Percentiles rank a stretch among this genome's conserved stretches.
phyloP scores from a whole-genome alignment of 2,888 invertebrate genomes.

The Tenthredo distinguenda region DNA sequence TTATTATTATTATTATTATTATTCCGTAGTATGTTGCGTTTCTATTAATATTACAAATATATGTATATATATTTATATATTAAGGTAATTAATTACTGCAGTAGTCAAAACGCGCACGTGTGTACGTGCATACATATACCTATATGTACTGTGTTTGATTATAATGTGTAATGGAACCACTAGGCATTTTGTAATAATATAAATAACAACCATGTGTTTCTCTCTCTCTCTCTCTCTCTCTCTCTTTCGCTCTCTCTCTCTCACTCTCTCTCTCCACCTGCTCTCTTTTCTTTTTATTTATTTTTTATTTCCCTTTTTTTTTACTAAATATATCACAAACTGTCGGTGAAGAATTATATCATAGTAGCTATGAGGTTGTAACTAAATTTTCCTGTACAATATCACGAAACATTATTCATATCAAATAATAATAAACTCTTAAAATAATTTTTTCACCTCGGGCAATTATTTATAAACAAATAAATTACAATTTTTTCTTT shows the following conservation, averaged over 20 bases:
- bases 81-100: not conserved
- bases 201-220: conserved; percentile 51
- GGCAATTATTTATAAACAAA: not conserved
- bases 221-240: not conserved
- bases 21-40: not conserved
- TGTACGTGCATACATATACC: not conserved
- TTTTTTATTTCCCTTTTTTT: conserved; percentile 60
- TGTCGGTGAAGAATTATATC: conserved; percentile 66
- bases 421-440: not conserved
- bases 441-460: not conserved
- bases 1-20: not conserved
- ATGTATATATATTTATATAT: not conserved
- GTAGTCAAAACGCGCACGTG: not conserved
- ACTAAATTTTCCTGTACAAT: not conserved
- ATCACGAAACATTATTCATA: not conserved
- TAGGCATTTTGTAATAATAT: not conserved
- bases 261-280: not conserved
- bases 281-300: conserved; percentile 63
- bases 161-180: conserved; percentile 1
- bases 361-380: conserved; percentile 1
- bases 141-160: not conserved
- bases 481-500: not conserved
- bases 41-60: too few species aligned
- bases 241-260: not conserved
- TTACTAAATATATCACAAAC: conserved; percentile 78